Base-by-base conservation (phyloP, 23 tunicate genomes). In the Oikopleura albicans region DNA sequence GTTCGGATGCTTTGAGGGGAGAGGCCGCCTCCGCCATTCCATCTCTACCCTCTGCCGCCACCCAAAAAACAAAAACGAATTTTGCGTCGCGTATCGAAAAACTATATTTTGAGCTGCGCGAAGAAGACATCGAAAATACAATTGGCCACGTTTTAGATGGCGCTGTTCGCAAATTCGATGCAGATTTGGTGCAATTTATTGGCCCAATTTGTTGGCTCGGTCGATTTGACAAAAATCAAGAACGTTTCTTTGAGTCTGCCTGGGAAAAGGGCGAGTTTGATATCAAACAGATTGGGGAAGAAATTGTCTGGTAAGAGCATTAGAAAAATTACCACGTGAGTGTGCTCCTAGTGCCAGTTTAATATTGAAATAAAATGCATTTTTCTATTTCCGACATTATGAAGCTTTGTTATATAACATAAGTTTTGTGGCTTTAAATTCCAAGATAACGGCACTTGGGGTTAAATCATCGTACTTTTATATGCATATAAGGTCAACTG, bases 21-120 rank as follows among this genome's bases (percentile, higher is more conserved):
- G 79, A 71, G 37, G 79, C 79, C 2, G 79, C 79, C 31, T 71
- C 79, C 31, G 27, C 79, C 28, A 29, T 71, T 29, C 79, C 79
- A 2, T 27, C 31, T 29, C n/a, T n/a, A n/a, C n/a, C n/a, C n/a
- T n/a, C n/a, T n/a, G n/a, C n/a, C n/a, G 63, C 16, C 63, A 49
- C 16, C 22, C 63, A 49, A 49, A 49, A 49, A 8, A 49, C 63
- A 49, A 49, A 49, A 49, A 8, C 63, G 16, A 49, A 49, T 49
- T 49, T 49, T 12, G 37, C 2, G 37, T 37, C 27, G 37, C 33
- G 31, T 16, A 71, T 2, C 35, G 37, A 29, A n/a, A n/a, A n/a
- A 71, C 28, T 12, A 4, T 71, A 71, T 29, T n/a, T 71, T 29
- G 79, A 71, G 2, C 35, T 12, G 34, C 34, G 34, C 37, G 79